phyloP scores from a whole-genome alignment of 2,888 invertebrate genomes.

The Polydrusus cervinus region DNA sequence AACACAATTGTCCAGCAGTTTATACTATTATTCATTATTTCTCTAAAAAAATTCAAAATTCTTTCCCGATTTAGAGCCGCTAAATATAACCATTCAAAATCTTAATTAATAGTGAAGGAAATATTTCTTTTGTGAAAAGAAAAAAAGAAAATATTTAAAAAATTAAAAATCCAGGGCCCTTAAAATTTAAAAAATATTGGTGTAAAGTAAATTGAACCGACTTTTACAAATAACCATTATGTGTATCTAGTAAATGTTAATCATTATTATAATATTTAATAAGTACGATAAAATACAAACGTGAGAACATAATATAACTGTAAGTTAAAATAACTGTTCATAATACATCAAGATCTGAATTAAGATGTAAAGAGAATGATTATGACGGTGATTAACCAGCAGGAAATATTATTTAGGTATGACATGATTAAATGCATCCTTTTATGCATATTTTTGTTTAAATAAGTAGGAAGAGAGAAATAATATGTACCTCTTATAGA shows the following conservation, averaged over 20 bases:
- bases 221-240: no score
- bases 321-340: conserved; percentile 32
- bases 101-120: no score
- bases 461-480: not conserved
- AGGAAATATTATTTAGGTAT: conserved; percentile 33
- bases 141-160: no score
- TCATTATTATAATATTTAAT: not conserved
- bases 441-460: not conserved
- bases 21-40: no score
- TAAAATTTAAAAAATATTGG: no score
- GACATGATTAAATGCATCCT: conserved; percentile 40
- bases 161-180: no score
- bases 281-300: conserved; percentile 8
- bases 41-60: no score
- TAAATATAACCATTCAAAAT: no score
- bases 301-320: conserved; percentile 34
- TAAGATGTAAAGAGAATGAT: conserved; percentile 32
- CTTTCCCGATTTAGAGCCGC: no score
- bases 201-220: no score
- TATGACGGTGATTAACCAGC: conserved; percentile 30
- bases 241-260: not conserved
- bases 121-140: no score
- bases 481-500: not conserved
- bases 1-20: no score
- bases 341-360: conserved; percentile 32